Conservation (phyloP, 1,140 invertebrate genomes). For the Choristoneura fumiferana region DNA sequence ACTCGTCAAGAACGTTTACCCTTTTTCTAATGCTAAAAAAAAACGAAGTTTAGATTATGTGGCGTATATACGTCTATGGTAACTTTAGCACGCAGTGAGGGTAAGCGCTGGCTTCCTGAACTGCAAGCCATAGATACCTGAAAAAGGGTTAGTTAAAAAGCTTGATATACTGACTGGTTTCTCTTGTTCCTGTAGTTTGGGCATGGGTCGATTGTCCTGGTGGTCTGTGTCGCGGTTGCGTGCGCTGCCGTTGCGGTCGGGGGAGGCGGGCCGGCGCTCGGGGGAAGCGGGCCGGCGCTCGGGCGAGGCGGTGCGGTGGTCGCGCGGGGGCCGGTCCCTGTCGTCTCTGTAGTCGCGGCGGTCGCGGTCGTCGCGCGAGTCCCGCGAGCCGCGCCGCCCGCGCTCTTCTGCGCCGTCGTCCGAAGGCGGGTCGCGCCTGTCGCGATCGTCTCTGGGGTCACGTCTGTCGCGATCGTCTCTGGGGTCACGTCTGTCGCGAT, state of each 20-base stretch:
- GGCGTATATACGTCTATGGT: no score
- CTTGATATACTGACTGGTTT: constrained; percentile 76
- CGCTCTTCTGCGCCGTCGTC: background rate
- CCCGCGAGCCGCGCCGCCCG: constrained; percentile 8
- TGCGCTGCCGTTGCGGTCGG: constrained; percentile 39
- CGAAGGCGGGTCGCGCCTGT: constrained; percentile 18
- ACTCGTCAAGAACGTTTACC: no score
- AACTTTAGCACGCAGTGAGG: background rate
- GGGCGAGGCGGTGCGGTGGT: constrained; percentile 14
- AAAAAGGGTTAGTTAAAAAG: background rate
- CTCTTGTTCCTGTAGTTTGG: constrained; percentile 81
- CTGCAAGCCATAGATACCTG: no score
- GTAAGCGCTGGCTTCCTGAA: no score
- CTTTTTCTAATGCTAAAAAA: no score
- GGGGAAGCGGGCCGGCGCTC: constrained; percentile 22
- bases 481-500: constrained; percentile 3
- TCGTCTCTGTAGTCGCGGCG: constrained; percentile 24
- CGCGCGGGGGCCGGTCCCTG: background rate
- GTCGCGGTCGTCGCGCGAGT: constrained; percentile 24
- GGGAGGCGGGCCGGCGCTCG: constrained; percentile 1
- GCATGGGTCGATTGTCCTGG: constrained; percentile 76
- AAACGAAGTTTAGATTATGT: no score
- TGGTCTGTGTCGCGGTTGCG: constrained; percentile 43
- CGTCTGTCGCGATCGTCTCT: constrained; percentile 21
- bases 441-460: background rate